These are phyloP conservation scores for Oryzias curvinotus DNA, from an alignment of 2,113 vertebrate species.

Conservation along the genomic window DNA sequence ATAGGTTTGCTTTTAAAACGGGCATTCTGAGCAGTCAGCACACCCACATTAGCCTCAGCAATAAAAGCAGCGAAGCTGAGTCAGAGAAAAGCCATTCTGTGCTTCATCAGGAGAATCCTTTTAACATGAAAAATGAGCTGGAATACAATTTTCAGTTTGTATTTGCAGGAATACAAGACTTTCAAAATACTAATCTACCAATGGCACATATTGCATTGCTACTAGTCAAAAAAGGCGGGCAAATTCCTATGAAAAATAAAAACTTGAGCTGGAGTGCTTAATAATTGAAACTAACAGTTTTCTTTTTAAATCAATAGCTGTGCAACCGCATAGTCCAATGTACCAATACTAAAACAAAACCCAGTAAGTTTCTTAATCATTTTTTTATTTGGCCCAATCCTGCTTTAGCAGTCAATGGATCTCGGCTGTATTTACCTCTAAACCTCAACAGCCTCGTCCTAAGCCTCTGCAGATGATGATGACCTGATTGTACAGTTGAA, in stretches of 20 bases:
- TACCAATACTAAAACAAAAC: neutral
- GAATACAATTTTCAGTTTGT: neutral
- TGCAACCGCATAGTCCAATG: neutral
- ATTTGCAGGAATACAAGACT: neutral
- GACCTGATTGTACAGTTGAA: constrained; percentile 1
- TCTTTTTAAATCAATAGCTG: neutral
- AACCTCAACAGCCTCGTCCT: neutral
- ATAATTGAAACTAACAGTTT: too few species aligned
- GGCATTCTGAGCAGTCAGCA: too few species aligned
- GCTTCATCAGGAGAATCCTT: neutral
- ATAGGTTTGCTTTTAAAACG: too few species aligned
- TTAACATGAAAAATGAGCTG: neutral
- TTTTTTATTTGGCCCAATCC: neutral
- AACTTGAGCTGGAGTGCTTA: too few species aligned
- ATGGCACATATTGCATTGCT: too few species aligned
- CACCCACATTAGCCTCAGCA: too few species aligned
- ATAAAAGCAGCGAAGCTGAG: neutral
- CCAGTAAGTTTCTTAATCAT: neutral
- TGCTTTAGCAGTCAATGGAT: neutral
- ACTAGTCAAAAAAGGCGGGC: too few species aligned
- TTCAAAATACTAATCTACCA: too few species aligned
- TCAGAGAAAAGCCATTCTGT: neutral
- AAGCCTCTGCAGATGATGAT: constrained; percentile 1
- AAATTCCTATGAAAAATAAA: too few species aligned
- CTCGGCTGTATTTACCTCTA: neutral